Evolutionary conservation across 2,888 invertebrate species (phyloP), one percentile per base, ranked within the genome.

Genomic region (Sabatieria punctata): DNA sequence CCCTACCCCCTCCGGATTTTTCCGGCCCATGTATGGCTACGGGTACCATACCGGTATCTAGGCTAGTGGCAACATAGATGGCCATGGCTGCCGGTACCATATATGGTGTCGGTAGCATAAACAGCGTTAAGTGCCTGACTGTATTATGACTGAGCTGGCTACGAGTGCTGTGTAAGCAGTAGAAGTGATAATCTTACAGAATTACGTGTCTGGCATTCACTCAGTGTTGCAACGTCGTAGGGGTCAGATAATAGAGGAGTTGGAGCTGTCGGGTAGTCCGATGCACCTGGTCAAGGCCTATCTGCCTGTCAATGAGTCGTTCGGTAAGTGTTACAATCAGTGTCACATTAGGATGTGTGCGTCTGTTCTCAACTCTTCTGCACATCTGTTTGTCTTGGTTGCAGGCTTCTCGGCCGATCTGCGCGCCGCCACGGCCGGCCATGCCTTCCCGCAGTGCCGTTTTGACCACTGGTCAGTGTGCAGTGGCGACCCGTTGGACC

Each of bases 381-480:
- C n/a, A n/a, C 33, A 33, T 33, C n/a, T 33, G 11, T 33, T 13
- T 33, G 11, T 33, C 11, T 33, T 33, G 33, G 11, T 33, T 33
- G 11, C 33, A 53, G 53, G 53, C 37, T 56, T 55, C 43, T 49
- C 53, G 37, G 52, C 49, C 30, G 55, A 51, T 22, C 41, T 55
- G 19, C 43, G 53, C 19, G 38, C 51, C 27, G 38, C 41, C 21
- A 55, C 55, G 19, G 47, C 49, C 24, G 55, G 55, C 27, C 55
- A 56, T 44, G 55, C 55, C 27, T 54, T 54, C 46, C 55, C 55
- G 30, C 52, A 55, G 42, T 56, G 55, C 45, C 52, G 51, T 4
- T 55, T 55, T 35, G 55, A 55, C 45, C 55, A 55, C 27, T 55
- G 55, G 55, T 51, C 54, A 42, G 24, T 51, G 4, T 37, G 56